Conservation (phyloP, 2,113 vertebrate species). For the Prietella phreatophila region DNA sequence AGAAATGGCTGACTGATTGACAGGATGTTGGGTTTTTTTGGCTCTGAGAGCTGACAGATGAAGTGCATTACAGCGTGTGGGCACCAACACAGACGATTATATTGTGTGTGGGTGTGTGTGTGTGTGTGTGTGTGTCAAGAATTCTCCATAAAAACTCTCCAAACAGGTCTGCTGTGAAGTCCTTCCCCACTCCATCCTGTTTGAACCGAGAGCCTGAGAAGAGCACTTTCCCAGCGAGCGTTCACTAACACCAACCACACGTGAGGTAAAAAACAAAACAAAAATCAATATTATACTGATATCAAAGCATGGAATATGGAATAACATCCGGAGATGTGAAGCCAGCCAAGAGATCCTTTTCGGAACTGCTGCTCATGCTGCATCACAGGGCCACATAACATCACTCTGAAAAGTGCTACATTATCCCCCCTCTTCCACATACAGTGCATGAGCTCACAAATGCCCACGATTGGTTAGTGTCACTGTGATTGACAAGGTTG, state of each 20-base stretch:
- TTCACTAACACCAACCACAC: not conserved
- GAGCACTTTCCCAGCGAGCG: not conserved
- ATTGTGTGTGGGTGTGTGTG: conserved; percentile 28
- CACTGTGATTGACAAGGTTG: not conserved
- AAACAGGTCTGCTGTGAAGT: conserved; percentile 44
- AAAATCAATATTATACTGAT: not conserved
- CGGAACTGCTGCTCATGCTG: not conserved
- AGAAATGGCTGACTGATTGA: conserved; percentile 2
- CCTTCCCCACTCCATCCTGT: conserved; percentile 32
- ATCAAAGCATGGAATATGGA: not conserved
- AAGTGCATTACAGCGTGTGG: not conserved
- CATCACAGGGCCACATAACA: not conserved
- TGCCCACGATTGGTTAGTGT: not conserved
- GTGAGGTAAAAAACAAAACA: not conserved
- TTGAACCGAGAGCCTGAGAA: conserved; percentile 20
- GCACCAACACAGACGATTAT: conserved; percentile 16
- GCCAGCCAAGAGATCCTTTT: not conserved
- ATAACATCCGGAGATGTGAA: not conserved
- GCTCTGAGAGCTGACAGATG: conserved; percentile 14
- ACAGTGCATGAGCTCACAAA: not conserved
- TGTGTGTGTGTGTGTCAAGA: conserved; percentile 9
- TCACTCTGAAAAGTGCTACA: not conserved
- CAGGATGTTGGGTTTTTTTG: not conserved
- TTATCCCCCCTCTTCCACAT: not conserved
- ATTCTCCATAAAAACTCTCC: conserved; percentile 27